Evolutionary conservation across 2,113 vertebrate species (phyloP).

Genomic region (Sylvietta virens): DNA sequence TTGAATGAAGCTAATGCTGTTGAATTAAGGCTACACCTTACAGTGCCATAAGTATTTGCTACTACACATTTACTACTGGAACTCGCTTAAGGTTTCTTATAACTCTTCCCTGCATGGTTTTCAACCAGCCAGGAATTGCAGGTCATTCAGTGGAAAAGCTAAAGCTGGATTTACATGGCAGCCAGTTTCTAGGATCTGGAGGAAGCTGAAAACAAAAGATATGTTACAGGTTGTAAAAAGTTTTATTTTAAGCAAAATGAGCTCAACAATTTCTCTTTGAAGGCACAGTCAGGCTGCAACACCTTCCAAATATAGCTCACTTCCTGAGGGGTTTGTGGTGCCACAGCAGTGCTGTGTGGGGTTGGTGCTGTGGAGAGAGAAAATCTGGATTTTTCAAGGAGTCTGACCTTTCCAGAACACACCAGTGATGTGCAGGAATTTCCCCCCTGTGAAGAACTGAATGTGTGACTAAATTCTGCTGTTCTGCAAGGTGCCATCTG

Average conservation of each 20-base stretch:
- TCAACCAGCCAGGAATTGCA: neutral
- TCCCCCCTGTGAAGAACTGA: neutral
- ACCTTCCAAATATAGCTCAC: neutral
- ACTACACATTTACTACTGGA: neutral
- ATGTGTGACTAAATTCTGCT: neutral
- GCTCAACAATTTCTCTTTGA: neutral
- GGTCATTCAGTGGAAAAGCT: neutral
- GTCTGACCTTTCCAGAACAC: slow-evolving; percentile 1
- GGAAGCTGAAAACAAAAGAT: slow-evolving; percentile 21
- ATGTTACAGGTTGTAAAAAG: neutral
- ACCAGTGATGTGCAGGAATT: neutral
- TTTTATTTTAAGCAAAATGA: neutral
- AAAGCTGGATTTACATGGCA: neutral
- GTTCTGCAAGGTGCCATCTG: neutral
- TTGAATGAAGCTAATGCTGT: neutral
- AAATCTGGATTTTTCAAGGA: slow-evolving; percentile 3
- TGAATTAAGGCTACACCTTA: neutral
- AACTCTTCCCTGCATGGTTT: neutral
- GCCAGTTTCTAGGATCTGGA: neutral
- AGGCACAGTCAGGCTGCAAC: neutral
- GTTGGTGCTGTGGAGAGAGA: neutral
- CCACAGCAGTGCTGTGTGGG: neutral
- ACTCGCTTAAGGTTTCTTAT: neutral
- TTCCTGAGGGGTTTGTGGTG: slow-evolving; percentile 19
- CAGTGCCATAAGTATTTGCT: neutral